These are phyloP conservation scores for Macaca nemestrina DNA, from an alignment of 2,113 vertebrate species.

Conservation along the genomic window DNA sequence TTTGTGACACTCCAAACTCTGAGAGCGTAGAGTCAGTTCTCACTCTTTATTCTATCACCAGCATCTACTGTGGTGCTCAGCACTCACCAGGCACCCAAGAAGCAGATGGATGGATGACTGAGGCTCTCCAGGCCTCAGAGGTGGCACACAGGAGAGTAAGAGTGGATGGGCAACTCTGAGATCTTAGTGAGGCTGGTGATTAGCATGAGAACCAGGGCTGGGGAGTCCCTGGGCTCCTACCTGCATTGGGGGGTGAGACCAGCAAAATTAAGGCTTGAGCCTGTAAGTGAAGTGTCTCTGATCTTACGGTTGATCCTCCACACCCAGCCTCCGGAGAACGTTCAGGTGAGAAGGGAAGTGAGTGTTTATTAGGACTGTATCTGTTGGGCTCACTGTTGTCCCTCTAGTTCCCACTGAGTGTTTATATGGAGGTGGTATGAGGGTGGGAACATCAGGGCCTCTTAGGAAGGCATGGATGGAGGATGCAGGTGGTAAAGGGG, in stretches of 20 bases:
- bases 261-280: not conserved
- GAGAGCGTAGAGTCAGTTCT: not conserved
- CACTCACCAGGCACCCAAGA: not conserved
- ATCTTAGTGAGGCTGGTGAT: fast-evolving
- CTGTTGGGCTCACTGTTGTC: not conserved
- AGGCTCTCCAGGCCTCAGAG: not conserved
- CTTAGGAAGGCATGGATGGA: not conserved
- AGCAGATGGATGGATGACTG: not conserved
- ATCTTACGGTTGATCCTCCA: not conserved
- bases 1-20: not conserved
- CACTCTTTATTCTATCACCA: not conserved
- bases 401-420: too few relatives aligned
- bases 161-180: not conserved
- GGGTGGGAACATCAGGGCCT: not conserved
- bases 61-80: too few relatives aligned
- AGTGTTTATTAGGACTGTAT: not conserved
- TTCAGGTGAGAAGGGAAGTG: not conserved
- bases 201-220: not conserved
- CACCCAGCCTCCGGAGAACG: not conserved
- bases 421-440: not conserved
- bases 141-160: not conserved
- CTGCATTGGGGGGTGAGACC: fast-evolving
- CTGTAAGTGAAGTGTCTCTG: not conserved
- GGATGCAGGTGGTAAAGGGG: too few relatives aligned
- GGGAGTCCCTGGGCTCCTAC: not conserved